phyloP scores from a whole-genome alignment of 1,140 invertebrate genomes.

The Frieseomelitta varia region DNA sequence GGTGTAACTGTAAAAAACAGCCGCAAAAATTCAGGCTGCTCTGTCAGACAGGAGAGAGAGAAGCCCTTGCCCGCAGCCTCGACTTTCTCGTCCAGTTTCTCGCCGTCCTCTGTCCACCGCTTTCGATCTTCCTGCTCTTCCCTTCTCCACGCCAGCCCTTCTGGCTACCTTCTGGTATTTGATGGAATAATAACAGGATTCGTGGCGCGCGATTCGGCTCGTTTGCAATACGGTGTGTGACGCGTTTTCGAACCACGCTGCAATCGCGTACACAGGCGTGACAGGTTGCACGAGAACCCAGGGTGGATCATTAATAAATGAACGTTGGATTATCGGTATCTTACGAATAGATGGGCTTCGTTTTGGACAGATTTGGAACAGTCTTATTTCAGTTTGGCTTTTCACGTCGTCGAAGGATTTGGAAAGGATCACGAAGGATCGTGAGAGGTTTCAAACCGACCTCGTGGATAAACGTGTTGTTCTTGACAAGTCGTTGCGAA shows the following conservation, averaged over 20 bases:
- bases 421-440: neutral
- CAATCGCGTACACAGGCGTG: constrained; percentile 27
- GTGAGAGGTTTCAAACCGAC: neutral
- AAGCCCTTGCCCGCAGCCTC: constrained; percentile 13
- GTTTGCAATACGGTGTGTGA: constrained; percentile 11
- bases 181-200: constrained; percentile 66
- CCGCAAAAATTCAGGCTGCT: constrained; percentile 63
- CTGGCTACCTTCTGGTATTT: constrained; percentile 49
- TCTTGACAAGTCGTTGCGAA: neutral
- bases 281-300: constrained; percentile 41
- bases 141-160: constrained; percentile 20
- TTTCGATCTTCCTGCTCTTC: neutral
- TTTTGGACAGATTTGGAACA: neutral
- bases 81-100: neutral
- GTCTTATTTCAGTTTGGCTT: neutral
- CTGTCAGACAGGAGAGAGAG: neutral
- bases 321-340: neutral
- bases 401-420: neutral
- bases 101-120: neutral
- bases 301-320: constrained; percentile 29
- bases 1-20: constrained; percentile 62
- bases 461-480: neutral
- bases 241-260: neutral
- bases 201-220: constrained; percentile 6
- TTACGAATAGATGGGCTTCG: neutral